A percentile compares a stretch with the other conserved stretches of the same genome.
Conservation (phyloP, 2,797 vertebrate species). For the Cottoperca gobio region DNA sequence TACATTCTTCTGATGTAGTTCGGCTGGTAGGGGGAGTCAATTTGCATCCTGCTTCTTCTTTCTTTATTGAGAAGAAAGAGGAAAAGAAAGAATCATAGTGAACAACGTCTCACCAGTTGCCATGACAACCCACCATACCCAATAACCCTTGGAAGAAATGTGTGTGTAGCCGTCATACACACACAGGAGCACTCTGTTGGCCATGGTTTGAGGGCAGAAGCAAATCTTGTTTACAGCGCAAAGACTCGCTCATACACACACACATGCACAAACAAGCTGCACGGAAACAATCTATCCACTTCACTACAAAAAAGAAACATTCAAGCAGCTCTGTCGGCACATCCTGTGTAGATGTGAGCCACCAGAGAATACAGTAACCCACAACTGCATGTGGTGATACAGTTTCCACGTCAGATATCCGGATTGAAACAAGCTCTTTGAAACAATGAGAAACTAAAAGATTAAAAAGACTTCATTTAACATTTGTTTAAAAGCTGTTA, state of each 20-base stretch:
- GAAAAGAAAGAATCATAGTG: constrained; percentile 62
- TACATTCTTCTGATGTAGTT: constrained; percentile 49
- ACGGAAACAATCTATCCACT: constrained; percentile 79
- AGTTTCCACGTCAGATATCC: constrained; percentile 77
- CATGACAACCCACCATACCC: constrained; percentile 82
- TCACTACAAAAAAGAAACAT: constrained; percentile 74
- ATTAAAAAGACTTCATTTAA: constrained; percentile 48
- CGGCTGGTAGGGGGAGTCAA: constrained; percentile 45
- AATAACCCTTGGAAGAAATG: constrained; percentile 70
- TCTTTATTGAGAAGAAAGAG: constrained; percentile 57
- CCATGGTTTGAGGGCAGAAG: constrained; percentile 74
- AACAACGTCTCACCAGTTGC: constrained; percentile 79
- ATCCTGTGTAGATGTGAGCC: constrained; percentile 79
- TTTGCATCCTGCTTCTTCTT: constrained; percentile 59
- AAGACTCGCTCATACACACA: constrained; percentile 38
- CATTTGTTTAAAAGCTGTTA: constrained; percentile 41
- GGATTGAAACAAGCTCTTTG: constrained; percentile 58
- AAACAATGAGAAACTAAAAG: constrained; percentile 53
- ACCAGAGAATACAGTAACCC: constrained; percentile 73
- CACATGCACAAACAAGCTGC: constrained; percentile 59
- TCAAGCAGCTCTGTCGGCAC: constrained; percentile 72
- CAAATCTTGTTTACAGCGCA: constrained; percentile 77
- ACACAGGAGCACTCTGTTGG: constrained; percentile 66
- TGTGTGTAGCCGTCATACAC: constrained; percentile 50
- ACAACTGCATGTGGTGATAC: constrained; percentile 76